Evolutionary conservation across 1,140 invertebrate genomes (phyloP).

Genomic region (Cydia fagiglandana): DNA sequence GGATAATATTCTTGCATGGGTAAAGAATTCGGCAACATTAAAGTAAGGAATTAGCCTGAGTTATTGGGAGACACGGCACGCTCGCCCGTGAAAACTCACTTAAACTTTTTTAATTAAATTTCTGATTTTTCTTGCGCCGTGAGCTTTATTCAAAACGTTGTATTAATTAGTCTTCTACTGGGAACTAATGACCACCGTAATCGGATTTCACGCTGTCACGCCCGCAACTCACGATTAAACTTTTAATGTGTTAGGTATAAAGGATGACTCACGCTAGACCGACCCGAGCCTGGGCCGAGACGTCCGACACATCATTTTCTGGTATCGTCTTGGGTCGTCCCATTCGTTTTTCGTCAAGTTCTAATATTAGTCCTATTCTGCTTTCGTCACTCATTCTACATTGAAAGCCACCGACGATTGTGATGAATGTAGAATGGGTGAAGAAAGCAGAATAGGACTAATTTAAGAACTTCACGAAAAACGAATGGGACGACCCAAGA

Average conservation of each 20-base stretch:
- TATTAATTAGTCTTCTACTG: constrained; percentile 68
- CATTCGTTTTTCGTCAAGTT: too few relatives aligned
- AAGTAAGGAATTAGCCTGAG: constrained; percentile 67
- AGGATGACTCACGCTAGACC: too few relatives aligned
- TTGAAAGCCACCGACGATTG: too few relatives aligned
- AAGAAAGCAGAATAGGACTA: too few relatives aligned
- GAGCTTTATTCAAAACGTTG: constrained; percentile 68
- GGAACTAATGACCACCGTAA: constrained; percentile 63
- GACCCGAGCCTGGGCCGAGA: too few relatives aligned
- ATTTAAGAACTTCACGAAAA: too few relatives aligned
- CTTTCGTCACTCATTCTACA: too few relatives aligned
- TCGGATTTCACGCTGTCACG: constrained; percentile 56
- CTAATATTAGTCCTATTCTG: too few relatives aligned
- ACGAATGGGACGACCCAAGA: too few relatives aligned
- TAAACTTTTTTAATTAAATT: constrained; percentile 79
- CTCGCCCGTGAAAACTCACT: constrained; percentile 73
- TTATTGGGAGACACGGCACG: constrained; percentile 64
- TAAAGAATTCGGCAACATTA: constrained; percentile 57
- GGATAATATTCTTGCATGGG: constrained; percentile 47
- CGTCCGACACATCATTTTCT: too few relatives aligned
- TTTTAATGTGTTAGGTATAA: constrained; percentile 14
- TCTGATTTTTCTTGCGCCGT: constrained; percentile 66
- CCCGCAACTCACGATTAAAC: constrained; percentile 36
- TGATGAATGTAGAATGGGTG: too few relatives aligned
- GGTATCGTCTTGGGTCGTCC: too few relatives aligned